phyloP scores from a whole-genome alignment of 2,113 vertebrate species.

The Aleadryas rufinucha region DNA sequence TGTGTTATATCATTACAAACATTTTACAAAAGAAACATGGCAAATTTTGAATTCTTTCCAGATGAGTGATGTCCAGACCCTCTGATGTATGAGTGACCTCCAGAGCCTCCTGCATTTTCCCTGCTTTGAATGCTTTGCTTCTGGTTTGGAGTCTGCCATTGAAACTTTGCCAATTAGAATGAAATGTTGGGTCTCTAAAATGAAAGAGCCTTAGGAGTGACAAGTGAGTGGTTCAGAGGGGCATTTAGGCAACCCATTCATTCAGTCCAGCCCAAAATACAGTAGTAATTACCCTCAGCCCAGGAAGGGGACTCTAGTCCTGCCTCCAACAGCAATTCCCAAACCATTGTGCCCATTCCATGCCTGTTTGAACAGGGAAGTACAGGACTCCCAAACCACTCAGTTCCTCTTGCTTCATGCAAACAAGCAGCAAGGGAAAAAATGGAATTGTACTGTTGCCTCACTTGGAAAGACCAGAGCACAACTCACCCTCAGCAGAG shows the following conservation, averaged over 20 bases:
- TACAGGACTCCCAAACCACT: not conserved
- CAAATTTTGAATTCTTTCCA: slow-evolving; percentile 13
- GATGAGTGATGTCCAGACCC: not conserved
- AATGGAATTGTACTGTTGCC: not conserved
- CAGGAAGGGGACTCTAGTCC: not conserved
- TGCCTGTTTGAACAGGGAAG: not conserved
- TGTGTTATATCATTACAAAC: slow-evolving; percentile 8
- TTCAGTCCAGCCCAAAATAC: not conserved
- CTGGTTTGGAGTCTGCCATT: not conserved
- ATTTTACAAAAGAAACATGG: slow-evolving; percentile 24
- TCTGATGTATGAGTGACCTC: not conserved
- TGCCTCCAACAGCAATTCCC: not conserved
- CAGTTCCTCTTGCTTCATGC: not conserved
- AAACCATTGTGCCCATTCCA: not conserved
- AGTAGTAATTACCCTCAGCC: not conserved
- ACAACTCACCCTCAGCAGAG: not conserved
- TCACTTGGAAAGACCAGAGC: not conserved
- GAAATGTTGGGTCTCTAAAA: not conserved
- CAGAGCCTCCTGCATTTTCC: not conserved
- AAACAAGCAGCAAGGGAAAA: not conserved
- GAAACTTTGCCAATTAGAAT: not conserved
- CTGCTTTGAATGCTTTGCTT: not conserved
- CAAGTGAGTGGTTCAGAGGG: not conserved
- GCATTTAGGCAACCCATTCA: not conserved
- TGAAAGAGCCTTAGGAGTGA: not conserved